phyloP scores from a whole-genome alignment of 1,140 invertebrate species.

The Drosophila erecta region DNA sequence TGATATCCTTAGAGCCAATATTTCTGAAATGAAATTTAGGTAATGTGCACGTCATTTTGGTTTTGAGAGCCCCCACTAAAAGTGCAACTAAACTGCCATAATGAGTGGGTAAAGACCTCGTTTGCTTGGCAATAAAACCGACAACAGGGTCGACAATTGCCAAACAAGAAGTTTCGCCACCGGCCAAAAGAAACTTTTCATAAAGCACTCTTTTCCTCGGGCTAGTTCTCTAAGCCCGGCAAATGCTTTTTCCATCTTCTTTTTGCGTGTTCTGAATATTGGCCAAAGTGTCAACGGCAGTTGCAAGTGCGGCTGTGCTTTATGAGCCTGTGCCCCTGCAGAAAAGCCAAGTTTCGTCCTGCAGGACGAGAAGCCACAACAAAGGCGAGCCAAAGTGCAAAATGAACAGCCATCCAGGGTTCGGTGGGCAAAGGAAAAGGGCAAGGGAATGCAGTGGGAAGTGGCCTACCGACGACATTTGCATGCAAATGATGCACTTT shows the following conservation, averaged over 20 bases:
- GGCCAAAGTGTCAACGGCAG: constrained; percentile 78
- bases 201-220: constrained; percentile 48
- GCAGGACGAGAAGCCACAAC: constrained; percentile 72
- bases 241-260: not conserved
- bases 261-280: constrained; percentile 70
- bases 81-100: constrained; percentile 65
- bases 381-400: constrained; percentile 73
- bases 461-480: constrained; percentile 77
- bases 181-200: constrained; percentile 66
- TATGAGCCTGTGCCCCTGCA: constrained; percentile 52
- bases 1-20: not conserved
- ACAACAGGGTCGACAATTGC: constrained; percentile 55
- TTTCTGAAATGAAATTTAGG: not conserved
- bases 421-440: not conserved
- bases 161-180: constrained; percentile 58
- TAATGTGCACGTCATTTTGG: not conserved
- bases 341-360: constrained; percentile 60
- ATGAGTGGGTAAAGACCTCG: constrained; percentile 74
- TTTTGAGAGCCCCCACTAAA: constrained; percentile 11
- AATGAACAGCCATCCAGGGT: constrained; percentile 51
- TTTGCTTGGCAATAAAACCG: constrained; percentile 66
- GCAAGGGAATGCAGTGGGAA: constrained; percentile 8
- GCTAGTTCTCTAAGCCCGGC: not conserved
- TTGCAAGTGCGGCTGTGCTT: constrained; percentile 69
- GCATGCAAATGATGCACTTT: constrained; percentile 80